Percentiles rank a stretch among this genome's conserved stretches.
Conservation (phyloP, 2,797 vertebrate genomes). For the Heteromormyrus szaboi region DNA sequence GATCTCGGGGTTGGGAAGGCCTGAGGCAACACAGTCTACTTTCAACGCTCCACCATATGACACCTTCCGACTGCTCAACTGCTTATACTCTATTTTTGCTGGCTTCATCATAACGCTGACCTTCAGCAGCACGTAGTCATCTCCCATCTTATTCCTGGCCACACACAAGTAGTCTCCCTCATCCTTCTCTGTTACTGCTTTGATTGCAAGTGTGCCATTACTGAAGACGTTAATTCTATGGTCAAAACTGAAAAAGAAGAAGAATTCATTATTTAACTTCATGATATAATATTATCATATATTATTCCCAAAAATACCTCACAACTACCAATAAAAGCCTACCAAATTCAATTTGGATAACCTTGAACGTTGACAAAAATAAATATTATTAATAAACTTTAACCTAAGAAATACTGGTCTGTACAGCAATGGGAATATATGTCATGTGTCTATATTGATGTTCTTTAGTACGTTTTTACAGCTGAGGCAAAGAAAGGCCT, state of each 20-base stretch:
- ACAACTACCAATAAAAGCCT: not conserved
- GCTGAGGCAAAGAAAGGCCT: not conserved
- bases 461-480: not conserved
- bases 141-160: conserved; percentile 79
- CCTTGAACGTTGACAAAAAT: not conserved
- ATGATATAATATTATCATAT: not conserved
- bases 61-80: conserved; percentile 67
- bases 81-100: conserved; percentile 80
- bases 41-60: conserved; percentile 70
- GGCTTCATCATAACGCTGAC: conserved; percentile 76
- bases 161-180: conserved; percentile 83
- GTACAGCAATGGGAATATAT: not conserved
- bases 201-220: conserved; percentile 75
- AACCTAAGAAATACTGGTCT: not conserved
- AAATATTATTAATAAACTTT: not conserved
- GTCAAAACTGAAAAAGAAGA: conserved; percentile 64
- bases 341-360: not conserved
- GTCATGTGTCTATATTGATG: not conserved
- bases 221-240: conserved; percentile 69
- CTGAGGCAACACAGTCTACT: conserved; percentile 87
- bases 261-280: not conserved
- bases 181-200: conserved; percentile 73
- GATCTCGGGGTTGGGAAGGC: conserved; percentile 80
- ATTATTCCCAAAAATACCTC: not conserved
- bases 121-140: conserved; percentile 71